Conservation (phyloP, 2,113 vertebrate species). For the Gadus macrocephalus region DNA sequence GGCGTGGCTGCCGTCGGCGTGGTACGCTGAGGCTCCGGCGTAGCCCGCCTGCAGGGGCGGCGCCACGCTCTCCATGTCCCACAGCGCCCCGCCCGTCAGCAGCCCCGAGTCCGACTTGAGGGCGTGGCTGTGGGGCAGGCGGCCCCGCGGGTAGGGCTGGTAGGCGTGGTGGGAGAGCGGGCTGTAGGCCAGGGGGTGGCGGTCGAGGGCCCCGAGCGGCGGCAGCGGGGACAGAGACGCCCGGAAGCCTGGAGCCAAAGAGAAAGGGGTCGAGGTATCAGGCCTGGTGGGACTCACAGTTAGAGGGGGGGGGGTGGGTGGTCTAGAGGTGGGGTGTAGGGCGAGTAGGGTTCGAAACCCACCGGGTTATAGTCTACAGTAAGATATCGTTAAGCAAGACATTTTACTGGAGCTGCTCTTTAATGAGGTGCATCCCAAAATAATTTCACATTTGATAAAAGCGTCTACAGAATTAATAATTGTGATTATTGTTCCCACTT, state of each 20-base stretch:
- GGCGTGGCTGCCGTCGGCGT: conserved; percentile 68
- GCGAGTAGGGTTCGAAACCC: too few species aligned
- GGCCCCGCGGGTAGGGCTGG: conserved; percentile 53
- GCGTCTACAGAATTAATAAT: too few species aligned
- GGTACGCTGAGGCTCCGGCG: conserved; percentile 56
- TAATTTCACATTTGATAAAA: too few species aligned
- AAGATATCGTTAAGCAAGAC: too few species aligned
- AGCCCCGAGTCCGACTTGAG: conserved; percentile 49
- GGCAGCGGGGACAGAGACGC: conserved; percentile 51
- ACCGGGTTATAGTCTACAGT: too few species aligned
- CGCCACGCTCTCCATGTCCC: conserved; percentile 59
- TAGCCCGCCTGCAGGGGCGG: conserved; percentile 55
- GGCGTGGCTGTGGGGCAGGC: conserved; percentile 40
- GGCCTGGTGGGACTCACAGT: too few species aligned
- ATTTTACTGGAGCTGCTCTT: too few species aligned
- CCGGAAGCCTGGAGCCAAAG: conserved; percentile 36
- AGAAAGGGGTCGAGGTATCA: too few species aligned
- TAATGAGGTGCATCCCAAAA: neutral
- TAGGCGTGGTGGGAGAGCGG: conserved; percentile 60
- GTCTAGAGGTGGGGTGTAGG: too few species aligned
- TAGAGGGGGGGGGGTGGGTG: too few species aligned
- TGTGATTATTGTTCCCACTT: too few species aligned
- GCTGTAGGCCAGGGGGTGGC: conserved; percentile 53
- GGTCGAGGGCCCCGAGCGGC: conserved; percentile 50
- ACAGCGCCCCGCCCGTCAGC: conserved; percentile 49